Base-by-base conservation (phyloP, 2,888 invertebrate species). In the Lepidochitona cinerea region DNA sequence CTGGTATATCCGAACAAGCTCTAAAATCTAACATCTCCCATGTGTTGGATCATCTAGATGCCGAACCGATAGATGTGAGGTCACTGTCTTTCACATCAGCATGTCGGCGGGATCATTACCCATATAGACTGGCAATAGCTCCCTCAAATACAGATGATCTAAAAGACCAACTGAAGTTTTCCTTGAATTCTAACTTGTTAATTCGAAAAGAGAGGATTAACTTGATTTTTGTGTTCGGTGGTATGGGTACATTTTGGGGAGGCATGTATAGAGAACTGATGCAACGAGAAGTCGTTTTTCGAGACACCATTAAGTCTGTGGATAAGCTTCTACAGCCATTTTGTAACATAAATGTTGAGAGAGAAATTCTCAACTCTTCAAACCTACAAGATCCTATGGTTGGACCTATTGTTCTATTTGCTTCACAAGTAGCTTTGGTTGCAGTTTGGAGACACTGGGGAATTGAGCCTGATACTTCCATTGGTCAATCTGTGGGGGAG, bases 191-290 rank as follows among this genome's bases (percentile, higher is more conserved):
- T 7, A 49, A 49, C 1, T 23, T 49, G 7, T 23, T 1, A 49
- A 23, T 23, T 2, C 68, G 4, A 37, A 66, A 52, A 32, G 12
- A 0, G 26, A 64, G 33, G 53, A 37, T 54, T 26, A 72, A 76
- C 9, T 37, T 83, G 9, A 70, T 84, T 4, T 86, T 84, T 69
- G 84, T 86, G 4, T 87, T 81, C 70, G 79, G 84, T 76, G 86
- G 87, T 1, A 84, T 85, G 69, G 86, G 87, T 7, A 86, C 85
- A 23, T 70, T 79, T 7, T 86, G 85, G 85, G 70, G 70, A 23
- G 84, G 84, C 6, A 87, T 87, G 87, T 82, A 85, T 54, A 67
- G 70, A 54, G 80, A 82, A 52, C 41, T 86, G 65, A 75, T 84
- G 70, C 12, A 49, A 18, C 70, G 68, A 37, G 73, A 75, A 33